These are phyloP conservation scores for Caranx melampygus DNA, from an alignment of 2,113 vertebrate genomes.

Conservation along the genomic window DNA sequence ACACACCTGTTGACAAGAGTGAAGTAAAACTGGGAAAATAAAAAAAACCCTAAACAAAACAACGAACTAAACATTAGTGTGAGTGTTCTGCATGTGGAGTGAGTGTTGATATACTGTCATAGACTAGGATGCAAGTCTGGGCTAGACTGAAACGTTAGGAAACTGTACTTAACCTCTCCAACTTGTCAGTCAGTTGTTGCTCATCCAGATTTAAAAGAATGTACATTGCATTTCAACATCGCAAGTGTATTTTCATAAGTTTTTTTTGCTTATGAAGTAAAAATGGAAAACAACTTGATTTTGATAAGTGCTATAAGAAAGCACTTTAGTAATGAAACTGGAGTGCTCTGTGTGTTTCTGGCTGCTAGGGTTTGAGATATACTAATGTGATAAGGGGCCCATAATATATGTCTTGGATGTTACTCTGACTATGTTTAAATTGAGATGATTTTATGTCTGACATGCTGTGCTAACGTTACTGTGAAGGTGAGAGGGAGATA, in stretches of 20 bases:
- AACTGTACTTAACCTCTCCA: neutral
- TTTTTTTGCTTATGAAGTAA: too few relatives aligned
- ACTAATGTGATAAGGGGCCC: neutral
- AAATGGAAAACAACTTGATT: too few relatives aligned
- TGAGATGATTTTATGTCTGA: neutral
- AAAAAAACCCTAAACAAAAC: too few relatives aligned
- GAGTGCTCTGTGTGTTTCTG: neutral
- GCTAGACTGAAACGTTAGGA: neutral
- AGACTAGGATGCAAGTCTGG: slow-evolving; percentile 13
- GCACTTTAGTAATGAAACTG: neutral
- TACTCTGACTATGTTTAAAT: neutral
- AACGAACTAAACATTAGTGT: neutral
- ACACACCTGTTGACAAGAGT: slow-evolving; percentile 30
- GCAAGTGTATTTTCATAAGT: neutral
- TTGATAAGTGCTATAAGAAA: neutral
- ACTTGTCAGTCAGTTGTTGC: neutral
- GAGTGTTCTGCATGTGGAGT: neutral
- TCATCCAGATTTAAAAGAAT: too few relatives aligned
- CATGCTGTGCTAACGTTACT: neutral
- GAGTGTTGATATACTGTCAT: neutral
- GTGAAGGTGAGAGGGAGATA: too few relatives aligned
- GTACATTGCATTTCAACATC: too few relatives aligned
- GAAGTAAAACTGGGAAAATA: neutral
- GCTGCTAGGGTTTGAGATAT: neutral
- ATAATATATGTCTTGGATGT: neutral